Conservation (phyloP, 2,797 vertebrate genomes). For the Platalea minor region DNA sequence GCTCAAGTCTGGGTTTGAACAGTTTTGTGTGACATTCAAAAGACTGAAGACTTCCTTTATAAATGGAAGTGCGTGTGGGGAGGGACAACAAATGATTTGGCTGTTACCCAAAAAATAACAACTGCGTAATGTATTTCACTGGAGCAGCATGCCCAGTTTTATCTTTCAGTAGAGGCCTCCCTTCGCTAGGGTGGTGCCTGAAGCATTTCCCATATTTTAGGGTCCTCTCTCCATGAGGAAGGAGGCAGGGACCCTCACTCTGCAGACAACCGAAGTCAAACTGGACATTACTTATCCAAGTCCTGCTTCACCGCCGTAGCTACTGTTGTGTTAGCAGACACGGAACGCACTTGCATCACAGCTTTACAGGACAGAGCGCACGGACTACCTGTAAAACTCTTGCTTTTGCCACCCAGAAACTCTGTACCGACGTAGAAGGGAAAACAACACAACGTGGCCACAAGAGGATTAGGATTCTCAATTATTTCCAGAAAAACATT, state of each 20-base stretch:
- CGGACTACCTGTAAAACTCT: background rate
- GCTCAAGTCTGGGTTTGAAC: background rate
- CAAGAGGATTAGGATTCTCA: background rate
- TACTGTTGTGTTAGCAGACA: background rate
- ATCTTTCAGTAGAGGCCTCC: background rate
- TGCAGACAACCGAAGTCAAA: background rate
- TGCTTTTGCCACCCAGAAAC: background rate
- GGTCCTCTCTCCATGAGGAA: background rate
- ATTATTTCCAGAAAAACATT: background rate
- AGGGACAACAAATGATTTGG: background rate
- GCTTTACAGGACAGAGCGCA: background rate
- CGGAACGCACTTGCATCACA: accelerated
- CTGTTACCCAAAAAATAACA: background rate
- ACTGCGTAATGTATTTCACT: background rate
- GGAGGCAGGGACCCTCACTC: background rate
- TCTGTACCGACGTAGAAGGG: background rate
- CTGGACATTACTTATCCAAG: accelerated
- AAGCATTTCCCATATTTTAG: background rate
- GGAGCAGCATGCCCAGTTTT: background rate
- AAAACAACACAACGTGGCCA: background rate
- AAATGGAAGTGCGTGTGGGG: background rate
- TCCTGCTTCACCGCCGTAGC: background rate
- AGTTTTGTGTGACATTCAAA: background rate
- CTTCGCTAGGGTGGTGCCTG: too few relatives aligned
- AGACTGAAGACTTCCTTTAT: background rate